Evolutionary conservation across 2,113 vertebrate genomes (phyloP), one percentile per base, ranked within the genome.

Genomic region (Beaufortia kweichowensis): DNA sequence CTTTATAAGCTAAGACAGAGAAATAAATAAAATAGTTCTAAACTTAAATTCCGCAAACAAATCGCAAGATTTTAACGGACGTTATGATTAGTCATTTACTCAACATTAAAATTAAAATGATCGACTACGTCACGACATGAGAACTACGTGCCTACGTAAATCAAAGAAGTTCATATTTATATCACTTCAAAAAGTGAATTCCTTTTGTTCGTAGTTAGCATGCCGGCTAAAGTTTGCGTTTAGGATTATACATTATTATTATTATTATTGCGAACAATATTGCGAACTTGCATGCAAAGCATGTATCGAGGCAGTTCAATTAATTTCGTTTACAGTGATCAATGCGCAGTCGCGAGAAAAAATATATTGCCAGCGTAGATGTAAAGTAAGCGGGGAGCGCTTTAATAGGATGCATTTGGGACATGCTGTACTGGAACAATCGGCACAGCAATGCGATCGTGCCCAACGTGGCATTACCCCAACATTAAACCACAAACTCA

Each of bases 401-500:
- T 17, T 17, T 72, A 72, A 43, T 72, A 28, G 55, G 24, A 72
- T 43, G 35, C 69, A 74, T 11, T 46, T 61, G 26, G 71, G 71
- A 74, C 71, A 74, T 39, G 39, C 57, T 31, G 71, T 74, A 48
- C 57, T 62, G 56, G 71, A 74, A 74, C 71, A 74, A 74, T 61
- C 71, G 71, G 21, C 57, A 74, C 39, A 74, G 56, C 28, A 29
- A 60, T 46, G 57, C 6, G 12, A 60, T 62, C 71, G 33, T 41
- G 17, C 15, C 23, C 41, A 59, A 59, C 33, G 4, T 43, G 21
- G 21, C 31, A 6, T 43, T 24, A 26, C 6, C 23, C 26, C 21
- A 41, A 57, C 48, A 23, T 23, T 35, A 53, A 19, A 69, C 14
- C 28, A 23, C 29, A 55, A 4, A 69, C 12, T 28, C 3, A 23